Evolutionary conservation across 1,140 invertebrate genomes (phyloP).

Genomic region (Planococcus citri): DNA sequence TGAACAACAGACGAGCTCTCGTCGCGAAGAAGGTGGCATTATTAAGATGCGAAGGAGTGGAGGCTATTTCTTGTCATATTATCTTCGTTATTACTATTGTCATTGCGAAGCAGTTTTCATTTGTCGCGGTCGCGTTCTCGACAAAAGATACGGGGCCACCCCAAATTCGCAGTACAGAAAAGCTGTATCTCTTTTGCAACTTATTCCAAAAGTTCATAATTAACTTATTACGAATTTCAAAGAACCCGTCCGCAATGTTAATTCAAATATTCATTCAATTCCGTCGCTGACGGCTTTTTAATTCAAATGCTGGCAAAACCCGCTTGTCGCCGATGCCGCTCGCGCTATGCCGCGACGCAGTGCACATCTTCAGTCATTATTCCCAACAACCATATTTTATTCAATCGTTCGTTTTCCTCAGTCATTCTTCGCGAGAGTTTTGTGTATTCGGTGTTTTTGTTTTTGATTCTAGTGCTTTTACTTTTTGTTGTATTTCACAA

Average conservation of each 20-base stretch:
- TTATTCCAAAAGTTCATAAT: conserved; percentile 15
- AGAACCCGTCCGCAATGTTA: conserved; percentile 13
- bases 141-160: conserved; percentile 6
- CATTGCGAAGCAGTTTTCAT: conserved; percentile 12
- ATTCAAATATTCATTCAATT: conserved; percentile 18
- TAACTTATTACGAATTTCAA: conserved; percentile 20
- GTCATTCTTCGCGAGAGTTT: conserved; percentile 1
- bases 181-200: conserved; percentile 12
- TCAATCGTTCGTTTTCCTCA: conserved; percentile 13
- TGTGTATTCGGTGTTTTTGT: neutral
- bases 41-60: neutral
- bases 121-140: neutral
- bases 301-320: conserved; percentile 12
- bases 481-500: neutral
- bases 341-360: no score
- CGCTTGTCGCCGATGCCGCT: neutral
- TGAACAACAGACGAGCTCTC: neutral
- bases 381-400: neutral
- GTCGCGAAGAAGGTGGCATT: neutral
- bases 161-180: neutral
- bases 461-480: neutral
- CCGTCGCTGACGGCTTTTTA: conserved; percentile 19
- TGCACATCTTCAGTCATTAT: neutral
- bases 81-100: neutral
- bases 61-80: neutral